Percentiles rank a stretch among this genome's conserved stretches.
These are phyloP conservation scores for Drosophila sucinea DNA, from an alignment of 1,140 invertebrate genomes.

Conservation along the genomic window DNA sequence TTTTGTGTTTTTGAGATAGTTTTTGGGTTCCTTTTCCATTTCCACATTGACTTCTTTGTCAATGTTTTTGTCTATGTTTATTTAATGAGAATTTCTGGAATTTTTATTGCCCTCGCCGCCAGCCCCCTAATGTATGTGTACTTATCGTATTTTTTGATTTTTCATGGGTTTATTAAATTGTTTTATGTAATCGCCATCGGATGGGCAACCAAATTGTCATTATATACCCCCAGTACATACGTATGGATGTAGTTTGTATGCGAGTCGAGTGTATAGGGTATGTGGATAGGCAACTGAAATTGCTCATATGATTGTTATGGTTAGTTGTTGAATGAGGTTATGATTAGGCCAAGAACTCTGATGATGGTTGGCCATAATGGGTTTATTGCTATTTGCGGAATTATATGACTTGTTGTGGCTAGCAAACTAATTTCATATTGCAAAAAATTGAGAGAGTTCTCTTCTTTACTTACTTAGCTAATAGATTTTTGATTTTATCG, in stretches of 20 bases:
- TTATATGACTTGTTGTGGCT: constrained; percentile 1
- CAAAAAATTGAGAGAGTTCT: background rate
- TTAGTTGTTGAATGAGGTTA: constrained; percentile 11
- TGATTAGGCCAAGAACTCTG: constrained; percentile 14
- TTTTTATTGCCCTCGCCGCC: constrained; percentile 54
- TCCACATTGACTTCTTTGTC: background rate
- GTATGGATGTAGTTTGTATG: background rate
- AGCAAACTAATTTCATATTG: background rate
- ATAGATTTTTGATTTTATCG: background rate
- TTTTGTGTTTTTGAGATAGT: constrained; percentile 47
- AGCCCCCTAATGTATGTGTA: constrained; percentile 28
- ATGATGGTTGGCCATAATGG: background rate
- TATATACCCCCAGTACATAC: background rate
- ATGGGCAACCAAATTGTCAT: constrained; percentile 48
- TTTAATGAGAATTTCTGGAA: constrained; percentile 61
- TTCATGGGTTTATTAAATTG: constrained; percentile 78
- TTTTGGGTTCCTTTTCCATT: constrained; percentile 29
- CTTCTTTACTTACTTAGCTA: constrained; percentile 5
- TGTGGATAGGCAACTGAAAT: constrained; percentile 4
- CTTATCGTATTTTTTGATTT: constrained; percentile 75
- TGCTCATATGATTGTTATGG: constrained; percentile 16
- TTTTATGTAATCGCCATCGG: constrained; percentile 57
- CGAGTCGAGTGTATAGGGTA: constrained; percentile 26
- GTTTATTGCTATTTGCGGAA: constrained; percentile 13
- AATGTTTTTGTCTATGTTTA: constrained; percentile 50